Conservation (phyloP, 1,140 invertebrate species). For the Dryas iulia region DNA sequence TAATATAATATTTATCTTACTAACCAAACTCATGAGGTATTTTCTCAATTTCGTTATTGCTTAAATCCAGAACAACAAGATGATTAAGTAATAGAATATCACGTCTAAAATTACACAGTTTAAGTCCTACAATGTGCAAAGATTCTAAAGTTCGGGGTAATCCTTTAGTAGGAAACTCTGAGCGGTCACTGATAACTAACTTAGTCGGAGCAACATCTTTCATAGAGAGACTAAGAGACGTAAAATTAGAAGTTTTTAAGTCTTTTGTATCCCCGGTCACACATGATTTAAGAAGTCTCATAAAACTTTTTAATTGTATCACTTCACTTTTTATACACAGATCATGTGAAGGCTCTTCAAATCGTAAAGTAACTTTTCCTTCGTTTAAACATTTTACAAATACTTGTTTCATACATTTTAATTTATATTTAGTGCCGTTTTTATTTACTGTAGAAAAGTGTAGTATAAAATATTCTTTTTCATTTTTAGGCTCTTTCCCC, state of each 20-base stretch:
- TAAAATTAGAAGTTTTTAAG: slow-evolving; percentile 56
- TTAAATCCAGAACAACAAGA: slow-evolving; percentile 87
- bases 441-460: slow-evolving; percentile 85
- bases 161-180: slow-evolving; percentile 85
- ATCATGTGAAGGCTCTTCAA: slow-evolving; percentile 85
- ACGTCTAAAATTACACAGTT: slow-evolving; percentile 83
- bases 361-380: slow-evolving; percentile 87
- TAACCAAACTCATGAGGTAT: slow-evolving; percentile 88
- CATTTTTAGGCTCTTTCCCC: slow-evolving; percentile 82
- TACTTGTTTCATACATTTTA: slow-evolving; percentile 84
- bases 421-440: slow-evolving; percentile 84
- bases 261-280: slow-evolving; percentile 81
- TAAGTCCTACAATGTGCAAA: slow-evolving; percentile 81
- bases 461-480: slow-evolving; percentile 82
- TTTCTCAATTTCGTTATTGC: slow-evolving; percentile 86
- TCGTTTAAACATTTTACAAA: slow-evolving; percentile 86
- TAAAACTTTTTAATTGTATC: slow-evolving; percentile 85
- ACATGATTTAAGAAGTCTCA: slow-evolving; percentile 83
- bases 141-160: slow-evolving; percentile 84
- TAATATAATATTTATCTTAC: neutral
- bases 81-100: slow-evolving; percentile 84
- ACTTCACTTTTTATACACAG: slow-evolving; percentile 84
- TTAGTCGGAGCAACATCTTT: slow-evolving; percentile 81
- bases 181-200: slow-evolving; percentile 81
- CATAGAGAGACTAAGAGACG: slow-evolving; percentile 79